Conservation (phyloP, 2,797 vertebrate genomes). For the Sebastes miniatus region DNA sequence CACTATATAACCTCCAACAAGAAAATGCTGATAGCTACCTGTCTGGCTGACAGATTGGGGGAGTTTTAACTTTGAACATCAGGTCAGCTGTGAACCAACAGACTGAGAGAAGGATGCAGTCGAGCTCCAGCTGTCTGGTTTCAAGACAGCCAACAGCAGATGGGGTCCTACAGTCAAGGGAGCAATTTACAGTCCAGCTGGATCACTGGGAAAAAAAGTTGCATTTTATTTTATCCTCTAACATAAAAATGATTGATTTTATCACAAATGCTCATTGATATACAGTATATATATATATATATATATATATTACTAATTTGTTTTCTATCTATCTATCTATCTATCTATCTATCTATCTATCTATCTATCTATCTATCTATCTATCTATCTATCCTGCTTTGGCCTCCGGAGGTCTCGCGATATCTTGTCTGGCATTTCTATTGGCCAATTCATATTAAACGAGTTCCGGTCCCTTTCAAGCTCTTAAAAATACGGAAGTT, state of each 20-base stretch:
- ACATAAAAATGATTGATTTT: constrained; percentile 1
- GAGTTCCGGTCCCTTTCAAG: constrained; percentile 29
- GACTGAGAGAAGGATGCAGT: constrained; percentile 19
- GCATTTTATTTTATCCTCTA: not conserved
- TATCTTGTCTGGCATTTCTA: not conserved
- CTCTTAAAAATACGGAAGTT: constrained; percentile 33
- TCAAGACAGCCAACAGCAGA: constrained; percentile 36
- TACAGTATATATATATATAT: no score
- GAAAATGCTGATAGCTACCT: constrained; percentile 23
- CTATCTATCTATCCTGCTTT: not conserved
- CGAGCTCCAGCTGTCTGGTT: constrained; percentile 45
- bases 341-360: not conserved
- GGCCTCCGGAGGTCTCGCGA: constrained; percentile 47
- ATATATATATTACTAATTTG: no score
- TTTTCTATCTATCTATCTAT: not conserved
- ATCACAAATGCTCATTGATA: no score
- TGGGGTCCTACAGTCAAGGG: constrained; percentile 1
- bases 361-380: not conserved
- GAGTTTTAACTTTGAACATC: constrained; percentile 46
- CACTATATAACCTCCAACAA: not conserved
- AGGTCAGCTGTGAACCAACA: constrained; percentile 43
- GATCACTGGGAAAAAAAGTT: not conserved
- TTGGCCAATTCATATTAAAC: constrained; percentile 80
- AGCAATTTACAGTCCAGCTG: constrained; percentile 9
- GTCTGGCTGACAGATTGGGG: constrained; percentile 39